Evolutionary conservation across 2,113 vertebrate genomes (phyloP), one percentile per base, ranked within the genome.

Genomic region (Lutjanus erythropterus): DNA sequence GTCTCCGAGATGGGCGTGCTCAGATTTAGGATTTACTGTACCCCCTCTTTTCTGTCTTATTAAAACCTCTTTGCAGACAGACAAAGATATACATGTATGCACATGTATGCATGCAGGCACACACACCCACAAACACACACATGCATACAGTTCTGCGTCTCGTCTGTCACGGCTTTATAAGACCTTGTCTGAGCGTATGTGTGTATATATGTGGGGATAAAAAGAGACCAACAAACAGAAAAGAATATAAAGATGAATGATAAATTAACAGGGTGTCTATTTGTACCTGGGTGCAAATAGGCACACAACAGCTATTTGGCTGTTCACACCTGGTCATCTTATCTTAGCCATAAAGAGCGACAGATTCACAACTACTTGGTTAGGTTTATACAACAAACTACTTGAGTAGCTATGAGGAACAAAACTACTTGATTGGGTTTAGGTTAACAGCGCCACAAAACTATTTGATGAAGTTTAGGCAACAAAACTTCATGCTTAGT

Each of bases 21-120:
- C 80, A 75, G 91, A 90, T 91, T 86, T 88, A 84, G 86, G 92
- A 92, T 92, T 92, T 93, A 92, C 89, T 90, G 90, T 92, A 88
- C 87, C 85, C 87, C 88, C 78, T 77, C 86, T 87, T 85, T 86
- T 90, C 77, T 84, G 69, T 69, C 84, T 85, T 84, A 78, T 88
- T 90, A 86, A 90, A 89, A 85, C 67, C 86, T 71, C 78, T 81
- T 85, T 82, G 71, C 85, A 88, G 80, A 80, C 79, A 80, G 78
- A 81, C 75, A 55, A 66, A 84, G 68, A 91, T 82, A 91, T 82
- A 83, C 72, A 78, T 86, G 71, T 65, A 73, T 55, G 69, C 82
- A 84, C 61, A 67, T 74, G 78, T 71, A 72, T 73, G 37, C 42
- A 58, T 42, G 82, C 56, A 72, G 64, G 46, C 70, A 44, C 19